Conservation (phyloP, 2,888 invertebrate genomes). For the Mamestra brassicae region DNA sequence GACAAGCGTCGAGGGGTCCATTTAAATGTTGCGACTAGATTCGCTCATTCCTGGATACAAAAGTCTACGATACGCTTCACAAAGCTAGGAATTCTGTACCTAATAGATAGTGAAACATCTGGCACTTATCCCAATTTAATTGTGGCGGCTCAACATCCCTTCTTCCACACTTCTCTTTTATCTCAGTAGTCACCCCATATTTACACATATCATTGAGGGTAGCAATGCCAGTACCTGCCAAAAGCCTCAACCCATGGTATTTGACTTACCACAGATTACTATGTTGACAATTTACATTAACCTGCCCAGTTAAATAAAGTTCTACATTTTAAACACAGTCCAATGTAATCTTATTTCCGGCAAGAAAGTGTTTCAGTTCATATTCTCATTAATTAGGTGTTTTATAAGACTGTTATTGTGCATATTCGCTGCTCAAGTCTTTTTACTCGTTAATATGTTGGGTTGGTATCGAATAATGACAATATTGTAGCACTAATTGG, state of each 20-base stretch:
- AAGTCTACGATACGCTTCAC: background rate
- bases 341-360: conserved; percentile 25
- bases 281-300: background rate
- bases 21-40: background rate
- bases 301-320: background rate
- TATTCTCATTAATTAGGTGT: conserved; percentile 29
- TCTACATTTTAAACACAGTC: conserved; percentile 1
- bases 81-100: background rate
- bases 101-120: too few relatives aligned
- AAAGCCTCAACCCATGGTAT: background rate
- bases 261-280: background rate
- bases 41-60: background rate
- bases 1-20: background rate
- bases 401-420: conserved; percentile 17
- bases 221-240: too few relatives aligned
- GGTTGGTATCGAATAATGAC: background rate
- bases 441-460: background rate
- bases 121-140: too few relatives aligned
- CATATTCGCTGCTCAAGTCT: background rate
- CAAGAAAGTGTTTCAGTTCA: conserved; percentile 30
- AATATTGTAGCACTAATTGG: conserved; percentile 28
- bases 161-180: too few relatives aligned
- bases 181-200: background rate
- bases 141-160: too few relatives aligned
- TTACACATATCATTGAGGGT: background rate